These are phyloP conservation scores for Bemisia tabaci DNA, from an alignment of 1,140 invertebrate species.

Conservation along the genomic window DNA sequence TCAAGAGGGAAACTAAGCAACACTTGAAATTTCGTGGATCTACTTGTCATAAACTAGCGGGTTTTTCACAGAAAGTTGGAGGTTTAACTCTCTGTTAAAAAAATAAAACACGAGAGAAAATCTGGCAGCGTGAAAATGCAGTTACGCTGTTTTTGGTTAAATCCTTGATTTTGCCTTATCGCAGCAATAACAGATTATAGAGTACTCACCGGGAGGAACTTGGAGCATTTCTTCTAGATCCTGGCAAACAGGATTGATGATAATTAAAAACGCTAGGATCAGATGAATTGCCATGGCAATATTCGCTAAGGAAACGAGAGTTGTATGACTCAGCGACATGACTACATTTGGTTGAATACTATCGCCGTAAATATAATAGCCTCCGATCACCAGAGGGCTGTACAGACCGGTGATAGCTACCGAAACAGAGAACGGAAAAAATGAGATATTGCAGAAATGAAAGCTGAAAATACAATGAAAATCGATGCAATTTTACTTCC, in stretches of 20 bases:
- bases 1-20: no score
- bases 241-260: conserved; percentile 50
- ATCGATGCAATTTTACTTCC: no score
- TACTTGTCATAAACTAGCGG: no score
- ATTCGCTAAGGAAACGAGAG: conserved; percentile 37
- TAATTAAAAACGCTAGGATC: conserved; percentile 46
- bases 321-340: conserved; percentile 33
- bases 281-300: conserved; percentile 45
- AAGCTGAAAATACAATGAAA: no score
- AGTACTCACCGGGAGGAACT: conserved; percentile 42
- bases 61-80: no score
- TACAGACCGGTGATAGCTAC: conserved; percentile 43
- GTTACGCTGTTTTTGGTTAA: no score
- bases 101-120: no score
- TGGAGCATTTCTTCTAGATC: conserved; percentile 52
- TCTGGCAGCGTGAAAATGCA: no score
- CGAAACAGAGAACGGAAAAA: conserved; percentile 19
- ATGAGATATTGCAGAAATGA: no score
- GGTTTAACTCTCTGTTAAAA: no score
- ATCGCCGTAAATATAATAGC: conserved; percentile 45
- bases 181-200: neutral
- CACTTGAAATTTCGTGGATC: no score
- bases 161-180: neutral
- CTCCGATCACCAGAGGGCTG: conserved; percentile 38
- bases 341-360: conserved; percentile 38